phyloP scores from a whole-genome alignment of 2,888 invertebrate species.

The Ligdia adustata region DNA sequence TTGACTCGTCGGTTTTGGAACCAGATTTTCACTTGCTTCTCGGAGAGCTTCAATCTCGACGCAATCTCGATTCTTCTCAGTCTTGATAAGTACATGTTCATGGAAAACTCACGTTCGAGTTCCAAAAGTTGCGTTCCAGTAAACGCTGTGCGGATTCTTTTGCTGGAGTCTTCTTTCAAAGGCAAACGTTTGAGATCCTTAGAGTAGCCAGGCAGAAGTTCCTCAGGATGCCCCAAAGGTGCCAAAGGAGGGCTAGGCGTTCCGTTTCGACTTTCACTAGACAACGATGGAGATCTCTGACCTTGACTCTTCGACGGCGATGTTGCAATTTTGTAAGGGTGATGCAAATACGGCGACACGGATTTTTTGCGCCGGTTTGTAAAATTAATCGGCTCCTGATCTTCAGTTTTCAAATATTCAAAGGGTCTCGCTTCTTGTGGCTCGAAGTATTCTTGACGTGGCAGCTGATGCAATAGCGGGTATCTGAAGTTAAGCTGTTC shows the following conservation, averaged over 20 bases:
- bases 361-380: conserved; percentile 69
- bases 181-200: conserved; percentile 75
- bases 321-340: conserved; percentile 65
- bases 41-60: conserved; percentile 92
- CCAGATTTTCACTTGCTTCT: conserved; percentile 98
- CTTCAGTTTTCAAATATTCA: conserved; percentile 66
- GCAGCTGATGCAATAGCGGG: conserved; percentile 70
- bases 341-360: conserved; percentile 70
- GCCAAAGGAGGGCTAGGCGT: conserved; percentile 83
- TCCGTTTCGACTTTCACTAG: conserved; percentile 80
- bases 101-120: conserved; percentile 93
- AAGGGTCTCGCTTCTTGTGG: conserved; percentile 56
- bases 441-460: conserved; percentile 66
- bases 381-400: conserved; percentile 63
- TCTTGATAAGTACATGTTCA: conserved; percentile 96
- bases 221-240: conserved; percentile 73
- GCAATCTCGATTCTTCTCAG: conserved; percentile 96
- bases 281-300: conserved; percentile 68
- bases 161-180: conserved; percentile 88
- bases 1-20: conserved; percentile 97
- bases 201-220: conserved; percentile 71
- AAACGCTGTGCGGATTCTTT: conserved; percentile 96
- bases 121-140: conserved; percentile 95
- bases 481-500: conserved; percentile 75
- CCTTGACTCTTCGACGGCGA: conserved; percentile 74